phyloP scores from a whole-genome alignment of 1,140 invertebrate genomes.

The Phenacoccus solenopsis region DNA sequence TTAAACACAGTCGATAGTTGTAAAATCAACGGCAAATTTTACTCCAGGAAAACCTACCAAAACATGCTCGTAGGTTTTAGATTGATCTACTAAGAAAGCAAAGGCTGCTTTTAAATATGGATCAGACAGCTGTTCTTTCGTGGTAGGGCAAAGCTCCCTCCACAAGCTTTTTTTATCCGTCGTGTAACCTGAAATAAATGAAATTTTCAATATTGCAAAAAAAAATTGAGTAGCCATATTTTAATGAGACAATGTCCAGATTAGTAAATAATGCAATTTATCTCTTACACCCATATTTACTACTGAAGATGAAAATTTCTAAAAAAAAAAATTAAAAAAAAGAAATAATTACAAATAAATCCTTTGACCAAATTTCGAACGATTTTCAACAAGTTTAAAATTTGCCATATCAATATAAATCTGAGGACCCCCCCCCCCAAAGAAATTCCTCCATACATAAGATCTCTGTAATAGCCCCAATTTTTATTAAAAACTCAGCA shows the following conservation, averaged over 20 bases:
- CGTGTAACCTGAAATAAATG: slow-evolving; percentile 51
- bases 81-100: slow-evolving; percentile 73
- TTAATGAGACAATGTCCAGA: too few relatives aligned
- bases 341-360: too few relatives aligned
- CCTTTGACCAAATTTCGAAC: too few relatives aligned
- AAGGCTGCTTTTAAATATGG: slow-evolving; percentile 86
- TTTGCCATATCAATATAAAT: too few relatives aligned
- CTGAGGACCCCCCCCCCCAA: background rate
- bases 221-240: too few relatives aligned
- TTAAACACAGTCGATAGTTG: too few relatives aligned
- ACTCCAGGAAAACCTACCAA: slow-evolving; percentile 44
- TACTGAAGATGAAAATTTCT: background rate
- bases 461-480: background rate
- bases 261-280: background rate
- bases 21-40: too few relatives aligned
- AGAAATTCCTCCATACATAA: background rate
- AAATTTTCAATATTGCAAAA: too few relatives aligned
- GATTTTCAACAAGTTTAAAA: too few relatives aligned
- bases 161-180: slow-evolving; percentile 70
- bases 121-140: slow-evolving; percentile 59
- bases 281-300: background rate
- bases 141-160: slow-evolving; percentile 59
- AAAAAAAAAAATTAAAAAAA: background rate
- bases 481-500: too few relatives aligned
- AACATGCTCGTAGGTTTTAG: slow-evolving; percentile 63